Evolutionary conservation across 2,797 vertebrate species (phyloP), one percentile per base, ranked within the genome.

Genomic region (Melanotaenia boesemani): DNA sequence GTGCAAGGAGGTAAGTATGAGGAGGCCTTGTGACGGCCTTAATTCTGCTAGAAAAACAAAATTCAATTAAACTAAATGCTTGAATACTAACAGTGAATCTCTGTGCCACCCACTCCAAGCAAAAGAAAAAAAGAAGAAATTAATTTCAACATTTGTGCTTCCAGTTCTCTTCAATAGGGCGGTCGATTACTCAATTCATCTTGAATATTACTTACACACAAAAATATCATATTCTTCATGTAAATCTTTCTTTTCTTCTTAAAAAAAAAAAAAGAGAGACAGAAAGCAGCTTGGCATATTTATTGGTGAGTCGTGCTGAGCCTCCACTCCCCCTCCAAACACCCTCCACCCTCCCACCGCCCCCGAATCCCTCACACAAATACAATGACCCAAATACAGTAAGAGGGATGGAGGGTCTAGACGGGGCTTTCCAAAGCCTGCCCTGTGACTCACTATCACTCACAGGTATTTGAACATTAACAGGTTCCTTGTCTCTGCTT

Each of bases 241-340:
- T 91, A 85, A 92, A 89, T 93, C 81, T 92, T 54, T 72, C 70
- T 90, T 84, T 77, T 63, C 74, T 83, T 10, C 30, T 56, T 28
- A 22, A 63, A 76, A 30, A 28, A 28, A n/a, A n/a, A n/a, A 28
- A 28, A 85, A 81, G 64, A 77, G 77, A 32, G 11, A 46, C 69
- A 68, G 36, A 90, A 88, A 91, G 88, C 84, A 80, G 91, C 89
- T 91, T 91, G 91, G 90, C 88, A 83, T 91, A 88, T 91, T 91
- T 93, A 90, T 88, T 87, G 88, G 81, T 74, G 84, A 77, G 85
- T 86, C 70, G 74, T 74, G 66, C 84, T 87, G 78, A 87, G 85
- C 84, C 74, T 54, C 67, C 74, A 34, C 55, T 57, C 28, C 74
- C 63, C 74, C 18, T 41, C 48, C 30, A 20, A 74, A 72, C 37